Evolutionary conservation across 2,113 vertebrate genomes (phyloP), one percentile per base, ranked within the genome.

Genomic region (Zosterops borbonicus): DNA sequence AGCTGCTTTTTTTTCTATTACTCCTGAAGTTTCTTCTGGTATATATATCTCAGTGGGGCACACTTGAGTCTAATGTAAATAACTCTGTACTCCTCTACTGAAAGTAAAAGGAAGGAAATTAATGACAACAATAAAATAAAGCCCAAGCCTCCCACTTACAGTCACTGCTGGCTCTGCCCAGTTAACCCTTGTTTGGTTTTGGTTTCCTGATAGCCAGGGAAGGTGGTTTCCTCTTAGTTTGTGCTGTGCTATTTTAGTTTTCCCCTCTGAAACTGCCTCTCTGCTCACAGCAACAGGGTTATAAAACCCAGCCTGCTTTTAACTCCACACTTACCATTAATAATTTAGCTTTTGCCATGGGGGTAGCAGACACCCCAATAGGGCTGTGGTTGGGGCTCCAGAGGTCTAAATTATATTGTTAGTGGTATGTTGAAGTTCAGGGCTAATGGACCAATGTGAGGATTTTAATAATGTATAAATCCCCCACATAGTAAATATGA

Each of bases 31-130:
- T 85, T 81, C 47, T 70, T 50, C n/a, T 6, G 28, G 76, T 71
- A 9, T 14, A 64, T 56, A 28, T 25, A 82, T 58, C 35, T 91
- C 63, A n/a, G 65, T 52, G 63, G 14, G 52, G 39, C 88, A 86
- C 76, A 83, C 73, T 83, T 90, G 79, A 53, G 37, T 23, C 79
- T 83, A 76, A 75, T 75, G 79, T 91, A 95, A 95, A 87, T 80
- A 94, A 78, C 49, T 79, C 75, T 52, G 50, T 69, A 39, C 42
- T 95, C 63, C 31, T 83, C 84, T 93, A 56, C 64, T 87, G 92
- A 96, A 93, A 91, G 88, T 92, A 90, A 95, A 95, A 96, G 92
- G 80, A 92, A 96, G 83, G 88, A 96, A 96, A 96, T 75, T 64
- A 95, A 95, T 87, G 69, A 78, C 87, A 93, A 92, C 59, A 92